phyloP scores from a whole-genome alignment of 2,113 vertebrate genomes.

The Oceanites oceanicus region DNA sequence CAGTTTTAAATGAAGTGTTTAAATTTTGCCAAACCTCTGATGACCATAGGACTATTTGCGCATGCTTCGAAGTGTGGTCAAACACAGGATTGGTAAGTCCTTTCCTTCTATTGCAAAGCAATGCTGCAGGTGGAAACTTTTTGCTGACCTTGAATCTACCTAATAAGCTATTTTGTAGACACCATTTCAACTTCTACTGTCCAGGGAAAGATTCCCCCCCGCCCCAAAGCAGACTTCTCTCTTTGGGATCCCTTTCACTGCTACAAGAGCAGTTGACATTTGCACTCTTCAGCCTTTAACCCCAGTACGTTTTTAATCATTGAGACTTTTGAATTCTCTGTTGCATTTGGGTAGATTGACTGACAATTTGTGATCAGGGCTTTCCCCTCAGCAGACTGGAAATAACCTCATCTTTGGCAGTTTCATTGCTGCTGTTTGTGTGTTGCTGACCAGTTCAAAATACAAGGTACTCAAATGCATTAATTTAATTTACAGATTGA shows the following conservation, averaged over 20 bases:
- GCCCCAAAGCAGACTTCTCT: background rate
- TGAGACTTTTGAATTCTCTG: background rate
- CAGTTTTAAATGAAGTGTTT: background rate
- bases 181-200: background rate
- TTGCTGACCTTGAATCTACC: background rate
- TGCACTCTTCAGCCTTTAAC: background rate
- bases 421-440: background rate
- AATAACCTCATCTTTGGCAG: background rate
- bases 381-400: background rate
- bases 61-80: background rate
- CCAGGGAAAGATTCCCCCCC: accelerated
- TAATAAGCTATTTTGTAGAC: background rate
- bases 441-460: background rate
- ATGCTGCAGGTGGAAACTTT: background rate
- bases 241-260: background rate
- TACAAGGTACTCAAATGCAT: background rate
- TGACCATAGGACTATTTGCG: background rate
- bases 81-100: background rate
- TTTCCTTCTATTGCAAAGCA: background rate
- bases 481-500: background rate
- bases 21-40: background rate
- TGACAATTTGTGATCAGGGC: background rate
- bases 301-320: background rate
- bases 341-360: background rate
- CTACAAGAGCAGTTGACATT: background rate